Evolutionary conservation across 2,113 vertebrate species (phyloP).

Genomic region (Lampris incognitus): DNA sequence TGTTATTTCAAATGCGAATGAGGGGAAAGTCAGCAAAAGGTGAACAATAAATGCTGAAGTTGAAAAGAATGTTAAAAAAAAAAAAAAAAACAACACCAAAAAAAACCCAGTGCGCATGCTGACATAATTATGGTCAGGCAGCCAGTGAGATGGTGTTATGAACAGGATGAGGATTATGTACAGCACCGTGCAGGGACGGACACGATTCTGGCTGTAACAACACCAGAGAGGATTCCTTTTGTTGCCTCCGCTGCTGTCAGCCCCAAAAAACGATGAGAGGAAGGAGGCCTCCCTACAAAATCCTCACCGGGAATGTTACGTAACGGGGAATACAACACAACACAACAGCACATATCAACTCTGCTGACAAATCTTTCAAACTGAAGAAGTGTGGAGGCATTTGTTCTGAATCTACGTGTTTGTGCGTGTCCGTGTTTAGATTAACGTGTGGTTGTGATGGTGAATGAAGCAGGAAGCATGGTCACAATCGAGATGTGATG

Average conservation of each 20-base stretch:
- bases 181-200: constrained; percentile 39
- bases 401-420: background rate
- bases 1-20: constrained; percentile 52
- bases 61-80: constrained; percentile 35
- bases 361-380: background rate
- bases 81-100: too few species aligned
- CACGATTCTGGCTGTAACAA: constrained; percentile 48
- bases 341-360: background rate
- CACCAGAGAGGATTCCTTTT: constrained; percentile 32
- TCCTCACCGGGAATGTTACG: constrained; percentile 5
- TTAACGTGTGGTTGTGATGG: background rate
- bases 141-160: constrained; percentile 41
- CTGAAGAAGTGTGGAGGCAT: too few species aligned
- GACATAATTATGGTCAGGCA: constrained; percentile 19
- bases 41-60: constrained; percentile 28
- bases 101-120: too few species aligned
- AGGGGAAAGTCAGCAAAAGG: constrained; percentile 32
- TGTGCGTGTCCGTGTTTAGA: background rate
- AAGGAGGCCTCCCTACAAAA: constrained; percentile 26
- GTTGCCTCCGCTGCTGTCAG: constrained; percentile 22
- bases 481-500: constrained; percentile 44
- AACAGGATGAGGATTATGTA: constrained; percentile 56
- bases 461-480: constrained; percentile 53
- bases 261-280: constrained; percentile 4
- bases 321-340: constrained; percentile 24